Base-by-base conservation (phyloP, 2,113 vertebrate genomes). In the Mormyrus lacerda region DNA sequence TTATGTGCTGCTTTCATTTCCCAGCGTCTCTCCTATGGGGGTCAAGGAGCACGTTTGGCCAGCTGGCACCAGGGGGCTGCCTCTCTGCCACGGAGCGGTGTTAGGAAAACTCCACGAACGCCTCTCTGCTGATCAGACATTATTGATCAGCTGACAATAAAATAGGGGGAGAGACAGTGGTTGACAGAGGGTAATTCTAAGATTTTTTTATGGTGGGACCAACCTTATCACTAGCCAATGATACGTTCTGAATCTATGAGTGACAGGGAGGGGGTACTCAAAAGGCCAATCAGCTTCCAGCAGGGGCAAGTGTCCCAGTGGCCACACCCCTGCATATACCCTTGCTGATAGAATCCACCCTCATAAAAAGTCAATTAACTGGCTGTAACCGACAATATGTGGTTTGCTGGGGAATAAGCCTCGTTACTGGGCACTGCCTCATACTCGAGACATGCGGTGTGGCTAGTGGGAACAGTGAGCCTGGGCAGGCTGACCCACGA, bases 1-100 rank as follows among this genome's bases (percentile, higher is more conserved):
- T 91, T 84, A 85, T n/a, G 88, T 88, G 19, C 87, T 69, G 90
- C 90, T 69, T 79, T 91, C 65, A 89, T 91, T 91, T 69, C 88
- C 58, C 31, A 89, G n/a, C 3, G n/a, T n/a, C 24, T n/a, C 58
- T 61, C 24, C 58, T 61, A 31, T 65, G 61, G n/a, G 61, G 61
- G 61, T 65, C n/a, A 65, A 27, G n/a, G 61, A 65, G 61, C n/a
- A 65, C 3, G n/a, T 65, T 31, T 27, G n/a, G n/a, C 9, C 9
- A 65, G n/a, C 61, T 0, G n/a, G 61, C 61, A 31, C n/a, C n/a
- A 65, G 61, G 61, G 58, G 58, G 55, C 21, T 58, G 21, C 55
- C 58, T 61, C 58, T 61, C 55, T 19, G 8, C 6, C 19, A 8
- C 6, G 21, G 58, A 58, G 21, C 2, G 7, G 21, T 24, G 5